phyloP scores from a whole-genome alignment of 30 jellyfish, hydroid and myxozoan species.

The Aurelia sp. region DNA sequence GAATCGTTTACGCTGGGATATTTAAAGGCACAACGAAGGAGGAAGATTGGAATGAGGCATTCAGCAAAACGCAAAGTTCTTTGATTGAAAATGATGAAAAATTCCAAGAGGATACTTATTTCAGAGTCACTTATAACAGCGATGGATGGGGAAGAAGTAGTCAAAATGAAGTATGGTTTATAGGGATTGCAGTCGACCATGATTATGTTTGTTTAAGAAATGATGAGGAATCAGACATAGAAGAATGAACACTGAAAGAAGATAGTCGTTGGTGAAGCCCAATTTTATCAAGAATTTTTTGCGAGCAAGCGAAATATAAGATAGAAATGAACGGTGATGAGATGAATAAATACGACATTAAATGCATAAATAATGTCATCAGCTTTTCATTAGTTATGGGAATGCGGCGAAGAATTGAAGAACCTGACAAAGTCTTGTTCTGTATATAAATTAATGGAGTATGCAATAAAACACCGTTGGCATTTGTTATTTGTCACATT shows the following conservation, averaged over 20 bases:
- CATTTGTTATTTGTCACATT: no score
- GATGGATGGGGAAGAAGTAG: slow-evolving; percentile 11
- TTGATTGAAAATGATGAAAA: slow-evolving; percentile 58
- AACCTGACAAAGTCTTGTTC: no score
- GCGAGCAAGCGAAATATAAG: no score
- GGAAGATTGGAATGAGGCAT: slow-evolving; percentile 26
- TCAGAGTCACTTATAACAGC: slow-evolving; percentile 47
- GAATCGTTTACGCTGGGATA: slow-evolving; percentile 54
- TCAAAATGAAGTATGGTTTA: slow-evolving; percentile 73
- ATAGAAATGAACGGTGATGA: no score
- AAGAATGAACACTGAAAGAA: neutral
- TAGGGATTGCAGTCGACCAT: slow-evolving; percentile 38
- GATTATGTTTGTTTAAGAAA: slow-evolving; percentile 53
- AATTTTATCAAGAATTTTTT: no score
- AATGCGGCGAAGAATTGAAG: no score
- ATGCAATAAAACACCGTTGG: no score
- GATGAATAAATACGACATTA: no score
- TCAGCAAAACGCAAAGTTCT: neutral
- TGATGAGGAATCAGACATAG: slow-evolving; percentile 8
- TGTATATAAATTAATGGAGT: no score
- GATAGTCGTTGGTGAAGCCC: neutral
- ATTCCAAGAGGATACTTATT: slow-evolving; percentile 18
- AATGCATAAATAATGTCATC: no score
- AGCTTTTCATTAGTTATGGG: no score
- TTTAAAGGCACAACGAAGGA: slow-evolving; percentile 18